Evolutionary conservation across 2,888 invertebrate species (phyloP), one percentile per base, ranked within the genome.

Genomic region (Phaedon cochleariae): DNA sequence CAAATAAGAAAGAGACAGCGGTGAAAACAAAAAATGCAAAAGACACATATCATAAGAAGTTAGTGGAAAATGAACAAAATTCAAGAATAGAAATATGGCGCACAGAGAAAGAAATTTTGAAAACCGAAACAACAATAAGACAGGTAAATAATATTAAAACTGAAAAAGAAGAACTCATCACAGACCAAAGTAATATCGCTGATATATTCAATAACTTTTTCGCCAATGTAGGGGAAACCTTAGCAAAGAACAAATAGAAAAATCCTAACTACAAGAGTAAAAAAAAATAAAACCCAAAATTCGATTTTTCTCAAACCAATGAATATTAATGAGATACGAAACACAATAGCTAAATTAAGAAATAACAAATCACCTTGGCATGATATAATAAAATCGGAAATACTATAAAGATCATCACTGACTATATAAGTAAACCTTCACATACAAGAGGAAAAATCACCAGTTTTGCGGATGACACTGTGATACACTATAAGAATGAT

Each of bases 161-260:
- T 29, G 26, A 51, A 22, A 51, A 51, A 5, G 26, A 2, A n/a
- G 22, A 51, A 26, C 9, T 51, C 5, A 12, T 51, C 22, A 51
- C 51, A 15, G 51, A 51, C 9, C 22, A 6, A 15, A 51, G 17
- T 22, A 20, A 26, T 4, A 51, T 51, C 22, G 51, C 51, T 26
- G 51, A 51, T 6, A 51, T 26, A 7, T 51, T 51, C n/a, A 51
- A 51, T 51, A 15, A 21, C 22, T 22, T 51, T 12, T 51, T 51
- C 22, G 17, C 15, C n/a, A 51, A 51, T 22, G 15, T 51, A 26
- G 51, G 51, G 17, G 26, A 22, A 51, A 21, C 21, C 4, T n/a
- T 51, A n/a, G 22, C 51, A 51, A 51, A 48, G 10, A 48, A 48
- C 9, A 10, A 10, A 10, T 10, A 34, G 12, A 34, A 10, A 34